Evolutionary conservation across 2,797 vertebrate species (phyloP).

Genomic region (Coilia nasus): DNA sequence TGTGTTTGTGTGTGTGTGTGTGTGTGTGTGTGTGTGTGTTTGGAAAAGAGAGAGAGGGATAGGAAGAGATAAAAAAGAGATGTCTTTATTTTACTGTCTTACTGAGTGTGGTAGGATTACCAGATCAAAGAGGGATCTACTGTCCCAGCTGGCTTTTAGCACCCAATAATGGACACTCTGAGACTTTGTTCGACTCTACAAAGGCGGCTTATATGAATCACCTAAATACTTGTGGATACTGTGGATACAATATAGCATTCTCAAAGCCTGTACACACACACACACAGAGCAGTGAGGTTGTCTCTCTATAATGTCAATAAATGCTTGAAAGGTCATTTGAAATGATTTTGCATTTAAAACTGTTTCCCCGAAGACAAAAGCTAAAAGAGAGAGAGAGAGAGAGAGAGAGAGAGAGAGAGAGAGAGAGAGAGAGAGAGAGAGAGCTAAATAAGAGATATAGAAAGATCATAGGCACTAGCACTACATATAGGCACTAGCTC

Average conservation of each 20-base stretch:
- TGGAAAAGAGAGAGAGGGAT: conserved; percentile 22
- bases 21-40: conserved; percentile 7
- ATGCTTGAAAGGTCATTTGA: conserved; percentile 44
- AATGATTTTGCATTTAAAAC: conserved; percentile 37
- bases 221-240: background rate
- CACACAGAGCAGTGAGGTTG: background rate
- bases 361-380: conserved; percentile 25
- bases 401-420: conserved; percentile 13
- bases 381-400: background rate
- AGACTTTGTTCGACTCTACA: background rate
- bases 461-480: too few relatives aligned
- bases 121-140: conserved; percentile 27
- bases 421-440: background rate
- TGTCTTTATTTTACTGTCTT: background rate
- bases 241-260: background rate
- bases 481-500: background rate
- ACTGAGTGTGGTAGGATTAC: conserved; percentile 27
- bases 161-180: background rate
- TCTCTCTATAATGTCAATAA: conserved; percentile 40
- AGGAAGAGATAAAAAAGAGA: background rate
- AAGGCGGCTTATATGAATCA: background rate
- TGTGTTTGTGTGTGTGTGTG: background rate
- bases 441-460: background rate
- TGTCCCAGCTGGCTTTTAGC: conserved; percentile 24
- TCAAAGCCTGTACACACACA: background rate